These are phyloP conservation scores for Drosophila picticornis DNA, from an alignment of 2,888 invertebrate genomes.

Conservation along the genomic window DNA sequence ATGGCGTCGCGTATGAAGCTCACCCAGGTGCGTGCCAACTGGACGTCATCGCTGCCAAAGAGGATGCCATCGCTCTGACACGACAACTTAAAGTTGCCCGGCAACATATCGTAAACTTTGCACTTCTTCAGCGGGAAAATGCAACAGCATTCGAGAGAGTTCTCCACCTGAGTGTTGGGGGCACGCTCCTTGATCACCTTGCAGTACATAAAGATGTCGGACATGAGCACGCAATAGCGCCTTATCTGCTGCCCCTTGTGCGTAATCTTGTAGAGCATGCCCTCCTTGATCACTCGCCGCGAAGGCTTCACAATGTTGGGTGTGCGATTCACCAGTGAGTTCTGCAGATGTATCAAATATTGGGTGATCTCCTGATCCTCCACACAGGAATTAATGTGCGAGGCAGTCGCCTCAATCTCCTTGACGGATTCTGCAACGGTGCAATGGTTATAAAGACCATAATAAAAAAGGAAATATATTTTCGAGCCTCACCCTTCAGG, in stretches of 20 bases:
- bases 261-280: slow-evolving; percentile 87
- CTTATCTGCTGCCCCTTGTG: slow-evolving; percentile 86
- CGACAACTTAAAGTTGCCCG: slow-evolving; percentile 87
- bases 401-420: slow-evolving; percentile 89
- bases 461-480: neutral
- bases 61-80: slow-evolving; percentile 87
- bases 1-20: slow-evolving; percentile 87
- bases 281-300: slow-evolving; percentile 89
- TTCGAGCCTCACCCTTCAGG: slow-evolving; percentile 85
- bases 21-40: slow-evolving; percentile 87
- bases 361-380: slow-evolving; percentile 91
- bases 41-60: slow-evolving; percentile 86
- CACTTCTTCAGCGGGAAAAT: slow-evolving; percentile 90
- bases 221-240: slow-evolving; percentile 90
- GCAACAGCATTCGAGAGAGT: slow-evolving; percentile 88
- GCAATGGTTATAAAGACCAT: neutral
- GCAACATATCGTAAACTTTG: slow-evolving; percentile 87
- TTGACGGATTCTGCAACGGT: slow-evolving; percentile 87
- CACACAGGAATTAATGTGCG: slow-evolving; percentile 90
- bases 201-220: slow-evolving; percentile 91
- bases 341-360: slow-evolving; percentile 89
- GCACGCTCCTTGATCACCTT: slow-evolving; percentile 87
- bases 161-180: slow-evolving; percentile 86
- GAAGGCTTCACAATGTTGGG: slow-evolving; percentile 88
- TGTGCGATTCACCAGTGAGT: slow-evolving; percentile 87